A percentile compares a stretch with the other conserved stretches of the same genome.
phyloP scores from a whole-genome alignment of 1,140 invertebrate genomes.

The Drosophila pseudoananassae region DNA sequence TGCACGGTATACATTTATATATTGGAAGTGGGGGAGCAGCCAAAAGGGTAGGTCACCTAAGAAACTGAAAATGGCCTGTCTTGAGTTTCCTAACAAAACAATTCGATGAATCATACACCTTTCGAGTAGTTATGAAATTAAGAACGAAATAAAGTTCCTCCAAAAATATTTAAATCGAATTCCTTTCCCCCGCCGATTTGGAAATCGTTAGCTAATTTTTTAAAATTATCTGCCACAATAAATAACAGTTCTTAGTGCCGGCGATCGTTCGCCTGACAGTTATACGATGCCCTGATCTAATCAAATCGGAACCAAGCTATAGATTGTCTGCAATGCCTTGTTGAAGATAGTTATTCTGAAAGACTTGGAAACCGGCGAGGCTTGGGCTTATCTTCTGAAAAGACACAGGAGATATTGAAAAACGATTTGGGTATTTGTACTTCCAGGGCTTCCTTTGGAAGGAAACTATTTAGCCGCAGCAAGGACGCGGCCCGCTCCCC shows the following conservation, averaged over 20 bases:
- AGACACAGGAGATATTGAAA: too few relatives aligned
- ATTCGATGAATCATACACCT: background rate
- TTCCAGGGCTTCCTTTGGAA: background rate
- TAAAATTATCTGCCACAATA: background rate
- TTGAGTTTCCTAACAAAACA: background rate
- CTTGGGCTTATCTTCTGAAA: background rate
- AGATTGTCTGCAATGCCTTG: background rate
- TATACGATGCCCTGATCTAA: background rate
- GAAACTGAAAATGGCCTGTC: background rate
- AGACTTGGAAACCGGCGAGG: background rate
- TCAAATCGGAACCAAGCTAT: background rate
- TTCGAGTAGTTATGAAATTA: too few relatives aligned
- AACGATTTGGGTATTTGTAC: background rate
- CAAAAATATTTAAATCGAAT: too few relatives aligned
- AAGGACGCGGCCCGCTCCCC: background rate
- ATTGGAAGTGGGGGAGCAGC: background rate
- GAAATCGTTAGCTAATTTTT: background rate
- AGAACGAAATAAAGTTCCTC: too few relatives aligned
- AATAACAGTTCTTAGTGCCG: background rate
- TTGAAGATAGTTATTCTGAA: background rate
- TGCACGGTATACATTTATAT: slow-evolving; percentile 11
- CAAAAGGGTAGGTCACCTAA: background rate
- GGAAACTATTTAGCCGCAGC: background rate
- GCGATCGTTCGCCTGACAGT: background rate
- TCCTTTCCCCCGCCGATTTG: background rate